A percentile compares a stretch with the other conserved stretches of the same genome.
These are phyloP conservation scores for Pollimyrus isidori DNA, from an alignment of 2,113 vertebrate genomes.

Conservation along the genomic window DNA sequence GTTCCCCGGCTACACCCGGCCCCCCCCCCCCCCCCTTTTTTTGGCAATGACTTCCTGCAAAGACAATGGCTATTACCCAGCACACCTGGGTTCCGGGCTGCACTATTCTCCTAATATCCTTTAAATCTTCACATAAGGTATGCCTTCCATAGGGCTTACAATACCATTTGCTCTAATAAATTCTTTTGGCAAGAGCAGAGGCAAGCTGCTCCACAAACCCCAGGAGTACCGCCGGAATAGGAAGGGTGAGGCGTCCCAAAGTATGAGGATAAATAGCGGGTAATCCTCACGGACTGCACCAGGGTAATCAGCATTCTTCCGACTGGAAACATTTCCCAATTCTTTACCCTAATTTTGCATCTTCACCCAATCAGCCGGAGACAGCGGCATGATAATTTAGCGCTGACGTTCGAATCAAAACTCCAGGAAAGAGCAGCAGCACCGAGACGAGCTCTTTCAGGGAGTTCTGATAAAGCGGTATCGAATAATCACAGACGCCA, in stretches of 20 bases:
- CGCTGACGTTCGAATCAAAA: slow-evolving; percentile 45
- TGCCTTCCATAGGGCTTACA: slow-evolving; percentile 74
- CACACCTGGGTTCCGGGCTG: slow-evolving; percentile 68
- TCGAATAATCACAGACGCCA: background rate
- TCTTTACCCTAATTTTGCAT: slow-evolving; percentile 70
- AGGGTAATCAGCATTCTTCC: slow-evolving; percentile 61
- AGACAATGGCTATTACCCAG: slow-evolving; percentile 69
- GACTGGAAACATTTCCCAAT: slow-evolving; percentile 68
- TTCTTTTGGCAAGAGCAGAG: slow-evolving; percentile 68
- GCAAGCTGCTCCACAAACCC: slow-evolving; percentile 67
- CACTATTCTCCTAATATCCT: slow-evolving; percentile 70
- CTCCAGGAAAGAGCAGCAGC: slow-evolving; percentile 18
- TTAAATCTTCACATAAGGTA: slow-evolving; percentile 79
- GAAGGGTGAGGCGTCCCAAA: slow-evolving; percentile 59
- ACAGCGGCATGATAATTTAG: slow-evolving; percentile 57
- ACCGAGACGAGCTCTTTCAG: background rate
- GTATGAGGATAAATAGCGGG: slow-evolving; percentile 72
- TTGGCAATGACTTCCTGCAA: slow-evolving; percentile 36
- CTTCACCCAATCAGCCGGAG: slow-evolving; percentile 53
- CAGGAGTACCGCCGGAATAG: slow-evolving; percentile 47
- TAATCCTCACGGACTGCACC: slow-evolving; percentile 61
- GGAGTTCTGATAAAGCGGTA: background rate
- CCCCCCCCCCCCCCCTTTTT: slow-evolving; percentile 35
- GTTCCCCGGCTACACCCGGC: slow-evolving; percentile 38
- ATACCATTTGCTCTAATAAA: slow-evolving; percentile 78